These are phyloP conservation scores for Drosophila tristis DNA, from an alignment of 1,140 invertebrate genomes.

Conservation along the genomic window DNA sequence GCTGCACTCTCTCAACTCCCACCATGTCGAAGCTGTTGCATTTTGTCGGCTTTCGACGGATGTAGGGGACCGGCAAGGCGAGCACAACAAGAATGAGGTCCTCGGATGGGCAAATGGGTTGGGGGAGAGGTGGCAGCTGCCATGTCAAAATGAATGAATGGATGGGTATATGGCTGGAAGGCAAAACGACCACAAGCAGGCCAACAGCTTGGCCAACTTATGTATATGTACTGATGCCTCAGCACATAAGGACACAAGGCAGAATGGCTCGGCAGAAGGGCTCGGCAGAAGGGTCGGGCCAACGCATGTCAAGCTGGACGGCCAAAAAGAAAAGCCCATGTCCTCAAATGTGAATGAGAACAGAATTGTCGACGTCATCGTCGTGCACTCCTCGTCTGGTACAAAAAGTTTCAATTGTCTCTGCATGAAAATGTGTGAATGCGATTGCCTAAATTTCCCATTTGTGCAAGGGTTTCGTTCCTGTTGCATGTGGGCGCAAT, in stretches of 20 bases:
- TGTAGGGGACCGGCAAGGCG: slow-evolving; percentile 50
- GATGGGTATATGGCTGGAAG: slow-evolving; percentile 41
- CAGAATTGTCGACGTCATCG: slow-evolving; percentile 47
- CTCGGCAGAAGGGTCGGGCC: slow-evolving; percentile 34
- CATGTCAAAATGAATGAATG: slow-evolving; percentile 74
- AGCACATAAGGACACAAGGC: slow-evolving; percentile 24
- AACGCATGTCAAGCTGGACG: slow-evolving; percentile 39
- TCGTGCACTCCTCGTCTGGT: neutral
- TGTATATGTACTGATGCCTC: slow-evolving; percentile 29
- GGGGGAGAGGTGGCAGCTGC: slow-evolving; percentile 50
- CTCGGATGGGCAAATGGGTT: slow-evolving; percentile 29
- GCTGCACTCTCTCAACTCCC: slow-evolving; percentile 10
- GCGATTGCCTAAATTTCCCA: slow-evolving; percentile 73
- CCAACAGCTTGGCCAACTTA: slow-evolving; percentile 55
- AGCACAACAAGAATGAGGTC: slow-evolving; percentile 51
- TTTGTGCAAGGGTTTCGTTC: slow-evolving; percentile 40
- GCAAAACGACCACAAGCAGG: slow-evolving; percentile 62
- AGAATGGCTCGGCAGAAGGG: slow-evolving; percentile 10
- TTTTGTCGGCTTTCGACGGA: slow-evolving; percentile 36
- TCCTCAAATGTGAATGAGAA: slow-evolving; percentile 62
- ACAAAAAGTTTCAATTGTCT: slow-evolving; percentile 77
- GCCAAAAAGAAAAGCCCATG: slow-evolving; percentile 57
- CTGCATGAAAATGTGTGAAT: slow-evolving; percentile 73
- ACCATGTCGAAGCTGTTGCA: slow-evolving; percentile 63
- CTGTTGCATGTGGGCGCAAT: slow-evolving; percentile 72